A percentile compares a stretch with the other conserved stretches of the same genome.
Conservation (phyloP, 2,797 vertebrate genomes). For the Sciurus vulgaris region DNA sequence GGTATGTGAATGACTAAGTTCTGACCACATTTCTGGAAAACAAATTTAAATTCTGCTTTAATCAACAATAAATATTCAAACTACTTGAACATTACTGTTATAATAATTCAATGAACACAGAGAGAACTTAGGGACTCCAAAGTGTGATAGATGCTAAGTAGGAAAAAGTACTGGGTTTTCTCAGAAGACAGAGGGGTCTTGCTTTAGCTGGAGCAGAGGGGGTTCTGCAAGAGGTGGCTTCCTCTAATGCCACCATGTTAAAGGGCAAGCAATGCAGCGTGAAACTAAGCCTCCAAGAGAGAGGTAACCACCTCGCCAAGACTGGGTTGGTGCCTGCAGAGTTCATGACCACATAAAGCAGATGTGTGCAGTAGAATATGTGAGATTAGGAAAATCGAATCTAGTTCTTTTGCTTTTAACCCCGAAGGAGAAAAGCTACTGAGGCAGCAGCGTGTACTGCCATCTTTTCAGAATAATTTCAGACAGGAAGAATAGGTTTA, state of each 20-base stretch:
- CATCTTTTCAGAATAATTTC: background rate
- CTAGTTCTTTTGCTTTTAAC: background rate
- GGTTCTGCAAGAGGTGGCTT: background rate
- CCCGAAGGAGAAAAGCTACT: background rate
- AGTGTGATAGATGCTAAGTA: background rate
- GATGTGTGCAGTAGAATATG: background rate
- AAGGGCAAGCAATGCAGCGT: background rate
- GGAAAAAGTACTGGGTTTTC: background rate
- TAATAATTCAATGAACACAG: too few relatives aligned
- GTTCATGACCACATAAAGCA: background rate
- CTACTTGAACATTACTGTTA: background rate
- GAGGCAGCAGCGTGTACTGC: background rate
- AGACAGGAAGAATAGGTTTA: background rate
- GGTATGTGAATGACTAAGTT: background rate
- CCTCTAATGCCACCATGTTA: background rate
- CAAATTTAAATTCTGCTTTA: background rate
- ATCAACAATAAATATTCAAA: background rate
- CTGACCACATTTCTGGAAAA: background rate
- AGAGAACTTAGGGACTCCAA: background rate
- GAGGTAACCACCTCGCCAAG: background rate
- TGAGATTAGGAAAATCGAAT: conserved; percentile 21
- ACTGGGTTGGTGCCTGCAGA: background rate
- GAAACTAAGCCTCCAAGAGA: background rate
- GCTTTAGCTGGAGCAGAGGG: background rate
- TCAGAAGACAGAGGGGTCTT: background rate